phyloP scores from a whole-genome alignment of 2,113 vertebrate species.

The Apistogramma diplotaenia region DNA sequence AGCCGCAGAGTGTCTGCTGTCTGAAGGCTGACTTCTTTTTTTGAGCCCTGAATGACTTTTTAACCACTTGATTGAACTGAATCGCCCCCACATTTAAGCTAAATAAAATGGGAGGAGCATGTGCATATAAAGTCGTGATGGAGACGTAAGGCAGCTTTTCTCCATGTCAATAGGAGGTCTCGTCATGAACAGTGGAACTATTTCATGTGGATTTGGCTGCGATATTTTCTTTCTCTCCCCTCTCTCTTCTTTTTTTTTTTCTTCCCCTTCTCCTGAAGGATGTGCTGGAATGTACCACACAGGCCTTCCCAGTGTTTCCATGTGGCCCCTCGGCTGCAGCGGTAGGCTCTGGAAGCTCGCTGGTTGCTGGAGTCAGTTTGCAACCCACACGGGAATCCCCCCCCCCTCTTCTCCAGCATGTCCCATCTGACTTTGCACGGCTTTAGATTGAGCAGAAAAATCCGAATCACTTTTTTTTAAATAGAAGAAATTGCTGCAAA shows the following conservation, averaged over 20 bases:
- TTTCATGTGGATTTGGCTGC: conserved; percentile 88
- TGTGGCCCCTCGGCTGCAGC: conserved; percentile 82
- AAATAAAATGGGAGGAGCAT: conserved; percentile 51
- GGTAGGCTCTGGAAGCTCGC: conserved; percentile 80
- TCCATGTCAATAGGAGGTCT: conserved; percentile 85
- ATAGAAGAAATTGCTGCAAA: not conserved
- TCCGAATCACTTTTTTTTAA: conserved; percentile 1
- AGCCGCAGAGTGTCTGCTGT: conserved; percentile 7
- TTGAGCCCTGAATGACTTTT: conserved; percentile 52
- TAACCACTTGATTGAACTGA: conserved; percentile 63
- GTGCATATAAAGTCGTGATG: conserved; percentile 41
- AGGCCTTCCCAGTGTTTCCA: conserved; percentile 88
- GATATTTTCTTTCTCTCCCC: conserved; percentile 80
- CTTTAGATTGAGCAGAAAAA: conserved; percentile 7
- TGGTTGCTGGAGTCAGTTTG: conserved; percentile 83
- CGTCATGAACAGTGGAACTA: conserved; percentile 83
- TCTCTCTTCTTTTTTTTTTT: conserved; percentile 30
- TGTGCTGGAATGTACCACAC: conserved; percentile 91
- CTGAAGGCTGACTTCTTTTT: not conserved
- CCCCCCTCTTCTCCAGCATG: conserved; percentile 38
- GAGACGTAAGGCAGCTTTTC: conserved; percentile 72
- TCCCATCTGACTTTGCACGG: conserved; percentile 40
- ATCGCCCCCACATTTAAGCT: conserved; percentile 46
- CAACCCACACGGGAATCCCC: conserved; percentile 86
- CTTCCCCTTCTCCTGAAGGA: conserved; percentile 82